Conservation (phyloP, 2,113 vertebrate species). For the Notechis scutatus region DNA sequence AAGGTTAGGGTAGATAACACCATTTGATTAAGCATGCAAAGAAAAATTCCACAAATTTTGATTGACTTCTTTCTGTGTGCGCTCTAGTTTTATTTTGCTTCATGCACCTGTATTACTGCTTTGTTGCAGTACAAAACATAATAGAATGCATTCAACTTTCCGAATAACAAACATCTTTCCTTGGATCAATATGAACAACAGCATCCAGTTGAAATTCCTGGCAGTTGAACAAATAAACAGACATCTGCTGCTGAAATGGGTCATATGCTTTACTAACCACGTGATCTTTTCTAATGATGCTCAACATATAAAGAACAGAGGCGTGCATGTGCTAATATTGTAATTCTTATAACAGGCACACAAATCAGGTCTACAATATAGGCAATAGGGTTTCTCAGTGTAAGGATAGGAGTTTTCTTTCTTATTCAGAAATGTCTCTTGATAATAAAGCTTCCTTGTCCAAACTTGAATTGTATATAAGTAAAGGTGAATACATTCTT, state of each 20-base stretch:
- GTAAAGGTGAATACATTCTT: not conserved
- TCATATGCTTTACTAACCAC: rapidly evolving
- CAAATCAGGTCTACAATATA: not conserved
- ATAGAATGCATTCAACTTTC: constrained; percentile 38
- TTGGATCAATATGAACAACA: constrained; percentile 54
- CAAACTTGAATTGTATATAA: not conserved
- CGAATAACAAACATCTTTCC: constrained; percentile 29
- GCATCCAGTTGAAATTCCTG: constrained; percentile 55
- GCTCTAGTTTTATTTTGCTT: not conserved
- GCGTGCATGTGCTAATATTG: not conserved
- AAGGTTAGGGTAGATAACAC: not conserved
- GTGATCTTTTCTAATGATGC: not conserved
- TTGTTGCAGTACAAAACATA: constrained; percentile 35
- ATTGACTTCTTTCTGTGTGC: not conserved
- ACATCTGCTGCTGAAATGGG: not conserved
- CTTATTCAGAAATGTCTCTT: not conserved
- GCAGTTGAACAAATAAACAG: constrained; percentile 51
- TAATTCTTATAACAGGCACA: not conserved
- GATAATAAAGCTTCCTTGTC: not conserved
- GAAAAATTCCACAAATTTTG: not conserved
- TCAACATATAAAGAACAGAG: not conserved
- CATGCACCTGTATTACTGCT: constrained; percentile 38
- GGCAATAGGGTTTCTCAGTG: not conserved
- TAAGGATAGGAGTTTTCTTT: not conserved
- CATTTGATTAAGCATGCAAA: not conserved